Evolutionary conservation across 2,113 vertebrate species (phyloP), one percentile per base, ranked within the genome.

Genomic region (Poecile atricapillus): DNA sequence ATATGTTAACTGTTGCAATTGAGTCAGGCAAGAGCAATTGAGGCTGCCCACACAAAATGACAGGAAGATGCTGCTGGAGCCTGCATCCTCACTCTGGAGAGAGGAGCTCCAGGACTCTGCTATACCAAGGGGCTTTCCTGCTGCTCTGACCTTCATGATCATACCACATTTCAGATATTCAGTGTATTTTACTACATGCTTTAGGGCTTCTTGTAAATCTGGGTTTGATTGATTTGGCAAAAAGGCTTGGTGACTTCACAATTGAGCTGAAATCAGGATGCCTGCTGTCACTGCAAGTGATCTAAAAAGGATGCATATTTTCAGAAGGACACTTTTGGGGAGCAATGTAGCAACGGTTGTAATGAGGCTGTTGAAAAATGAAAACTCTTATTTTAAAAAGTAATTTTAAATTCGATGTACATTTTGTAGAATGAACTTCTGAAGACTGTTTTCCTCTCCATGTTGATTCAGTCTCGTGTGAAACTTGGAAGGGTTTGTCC

Each of bases 141-240:
- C 39, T 74, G 31, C 35, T 70, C 55, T 76, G 46, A 74, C n/a
- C 16, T 81, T 81, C 4, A 1, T 28, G 8, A 15, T 71, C 18
- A 3, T 63, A 90, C 19, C 20, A 11, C 0, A 0, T 50, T 84
- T n/a, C 37, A 79, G 13, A 56, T 75, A 89, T 4, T 77, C 7
- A 25, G 1, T 31, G 6, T 47, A 28, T 2, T 77, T 46, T 27
- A 15, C 46, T 58, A 3, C 0, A 0, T 73, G 20, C n/a, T 58
- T 73, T 27, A 59, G 64, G n/a, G 7, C 52, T 81, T 50, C 59
- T 77, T 73, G 13, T 67, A 75, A 39, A 12, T 71, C 31, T 89
- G 27, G 6, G n/a, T 81, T 90, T 94, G 14, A 62, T 35, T 24
- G 18, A 27, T 60, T 58, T 70, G n/a, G 60, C 25, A 59, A 23